Evolutionary conservation across 2,888 invertebrate genomes (phyloP).

Genomic region (Chelonus formosanus): DNA sequence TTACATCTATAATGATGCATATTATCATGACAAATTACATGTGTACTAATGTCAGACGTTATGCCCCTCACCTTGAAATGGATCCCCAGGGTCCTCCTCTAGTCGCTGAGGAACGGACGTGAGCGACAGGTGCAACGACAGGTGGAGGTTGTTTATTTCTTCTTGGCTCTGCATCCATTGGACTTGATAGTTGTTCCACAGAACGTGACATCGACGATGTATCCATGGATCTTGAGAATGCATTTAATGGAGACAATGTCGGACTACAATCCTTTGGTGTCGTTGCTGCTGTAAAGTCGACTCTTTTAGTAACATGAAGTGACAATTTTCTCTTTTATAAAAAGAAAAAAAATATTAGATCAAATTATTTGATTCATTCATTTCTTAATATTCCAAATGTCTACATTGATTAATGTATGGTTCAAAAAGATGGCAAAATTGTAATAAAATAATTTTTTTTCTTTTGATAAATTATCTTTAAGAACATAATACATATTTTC

Average conservation of each 20-base stretch:
- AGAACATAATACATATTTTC: background rate
- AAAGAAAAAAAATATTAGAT: no score
- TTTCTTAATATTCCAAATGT: no score
- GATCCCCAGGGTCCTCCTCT: slow-evolving; percentile 90
- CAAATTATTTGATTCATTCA: no score
- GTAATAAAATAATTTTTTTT: no score
- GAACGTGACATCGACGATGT: slow-evolving; percentile 67
- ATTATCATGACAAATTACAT: background rate
- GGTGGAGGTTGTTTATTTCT: slow-evolving; percentile 59
- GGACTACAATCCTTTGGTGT: slow-evolving; percentile 87
- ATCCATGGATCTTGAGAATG: slow-evolving; percentile 80
- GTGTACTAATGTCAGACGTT: background rate
- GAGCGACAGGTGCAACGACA: slow-evolving; percentile 57
- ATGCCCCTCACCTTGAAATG: slow-evolving; percentile 71
- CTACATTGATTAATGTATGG: no score
- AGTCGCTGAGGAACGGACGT: slow-evolving; percentile 61
- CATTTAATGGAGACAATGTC: slow-evolving; percentile 82
- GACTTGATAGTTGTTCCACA: slow-evolving; percentile 85
- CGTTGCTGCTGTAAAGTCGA: slow-evolving; percentile 69
- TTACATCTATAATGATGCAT: no score
- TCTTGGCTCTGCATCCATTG: slow-evolving; percentile 75
- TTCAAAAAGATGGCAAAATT: no score
- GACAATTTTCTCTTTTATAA: no score
- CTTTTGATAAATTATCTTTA: no score
- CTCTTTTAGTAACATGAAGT: no score